Evolutionary conservation across 1,140 invertebrate species (phyloP), one percentile per base, ranked within the genome.

Genomic region (Calephelis virginiensis): DNA sequence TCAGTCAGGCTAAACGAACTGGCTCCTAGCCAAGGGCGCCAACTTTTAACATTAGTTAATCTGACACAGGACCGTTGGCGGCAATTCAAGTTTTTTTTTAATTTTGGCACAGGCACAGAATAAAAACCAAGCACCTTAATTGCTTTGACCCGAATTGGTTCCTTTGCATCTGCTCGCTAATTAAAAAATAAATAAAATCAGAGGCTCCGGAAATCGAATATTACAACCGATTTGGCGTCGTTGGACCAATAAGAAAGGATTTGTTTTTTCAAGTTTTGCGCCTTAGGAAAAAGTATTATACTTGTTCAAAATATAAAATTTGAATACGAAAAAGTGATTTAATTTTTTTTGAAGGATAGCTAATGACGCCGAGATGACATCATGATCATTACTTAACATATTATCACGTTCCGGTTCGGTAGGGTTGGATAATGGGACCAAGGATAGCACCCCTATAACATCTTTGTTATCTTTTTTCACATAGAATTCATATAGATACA

Each of bases 101-200:
- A 76, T 76, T 74, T 76, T 76, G 74, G 74, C 74, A 71, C 71
- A 67, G 53, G 71, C 69, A 69, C 74, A 69, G 73, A 76, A 76
- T 73, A 73, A 76, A 76, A 73, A 72, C 65, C 64, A 53, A 69
- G 63, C 68, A 72, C 69, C 72, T 76, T 76, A 76, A 74, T 73
- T 78, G 71, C 68, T 75, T 69, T 78, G 65, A 67, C 65, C 65
- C 65, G 47, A 61, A 61, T 67, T 53, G 63, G 47, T 64, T 61
- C 45, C 65, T 61, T 67, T 66, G 64, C 63, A 53, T 64, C 63
- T 64, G 63, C 63, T 37, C 56, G 63, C 65, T 67, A 67, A 67
- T 67, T 67, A 67, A 67, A 67, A 67, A 67, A 61, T 64, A 64
- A 64, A 64, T 61, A 67, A 61, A 61, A 60, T 66, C 38, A 48